Base-by-base conservation (phyloP, 2,888 invertebrate genomes). In the Tridacna crocea region DNA sequence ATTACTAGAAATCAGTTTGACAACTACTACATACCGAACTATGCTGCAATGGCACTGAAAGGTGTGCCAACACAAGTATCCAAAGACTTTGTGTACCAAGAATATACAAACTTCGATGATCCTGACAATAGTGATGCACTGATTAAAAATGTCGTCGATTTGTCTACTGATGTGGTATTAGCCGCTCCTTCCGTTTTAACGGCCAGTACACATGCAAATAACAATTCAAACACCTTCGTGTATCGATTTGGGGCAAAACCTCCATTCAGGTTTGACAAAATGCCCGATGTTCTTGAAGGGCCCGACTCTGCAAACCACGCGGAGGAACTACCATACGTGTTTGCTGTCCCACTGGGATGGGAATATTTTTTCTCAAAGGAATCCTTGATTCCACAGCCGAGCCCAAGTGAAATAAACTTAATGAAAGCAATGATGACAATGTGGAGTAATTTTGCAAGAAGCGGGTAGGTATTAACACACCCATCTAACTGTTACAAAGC, bases 371-470 rank as follows among this genome's bases (percentile, higher is more conserved):
- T 80, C 58, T 65, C 75, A 12, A 19, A 66, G n/a, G 4, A 70
- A 61, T 19, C 63, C 17, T 70, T 4, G 27, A 8, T 63, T 12
- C 63, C n/a, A 22, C 15, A 63, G 10, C 13, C 19, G 2, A 68
- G n/a, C 47, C 17, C 27, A 15, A n/a, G 15, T 26, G 19, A 68
- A 19, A 51, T 22, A 19, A 47, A 68, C 22, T 11, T 76, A n/a
- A 36, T 68, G 4, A 76, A 68, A 27, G 24, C 68, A 36, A 58
- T 76, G 46, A 76, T 76, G 76, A 76, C 68, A 0, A 68, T 68
- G 58, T 76, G 76, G 76, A n/a, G 55, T n/a, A 76, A 76, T 46
- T 76, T 76, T 58, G 76, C 76, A 10, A 66, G 27, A 58, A 36
- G 68, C 19, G 76, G 76, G 76, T 76, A 68, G 51, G 76, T 46